phyloP scores from a whole-genome alignment of 2,888 invertebrate species.

The Rhyacophila evoluta region DNA sequence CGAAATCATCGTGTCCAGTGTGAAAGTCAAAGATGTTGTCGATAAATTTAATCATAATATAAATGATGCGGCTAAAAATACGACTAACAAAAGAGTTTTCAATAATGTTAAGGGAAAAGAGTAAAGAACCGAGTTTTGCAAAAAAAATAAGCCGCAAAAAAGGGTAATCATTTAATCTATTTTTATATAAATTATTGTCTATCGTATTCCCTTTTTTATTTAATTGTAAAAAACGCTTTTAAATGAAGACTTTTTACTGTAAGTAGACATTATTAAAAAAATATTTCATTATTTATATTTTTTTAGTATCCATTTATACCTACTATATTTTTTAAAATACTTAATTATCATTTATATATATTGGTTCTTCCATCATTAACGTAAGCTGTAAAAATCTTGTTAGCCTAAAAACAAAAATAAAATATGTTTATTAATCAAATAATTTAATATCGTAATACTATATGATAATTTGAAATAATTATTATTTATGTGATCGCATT shows the following conservation, averaged over 20 bases:
- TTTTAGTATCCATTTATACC: neutral
- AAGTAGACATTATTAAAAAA: constrained; percentile 15
- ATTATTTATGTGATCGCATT: no score
- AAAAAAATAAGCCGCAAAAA: neutral
- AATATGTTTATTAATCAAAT: no score
- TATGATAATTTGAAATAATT: no score
- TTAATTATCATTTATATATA: neutral
- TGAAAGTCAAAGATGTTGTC: constrained; percentile 67
- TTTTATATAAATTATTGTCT: constrained; percentile 22
- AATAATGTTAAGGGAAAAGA: constrained; percentile 42
- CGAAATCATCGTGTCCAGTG: constrained; percentile 47
- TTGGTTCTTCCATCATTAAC: constrained; percentile 4
- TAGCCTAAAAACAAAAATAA: neutral
- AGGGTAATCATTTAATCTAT: constrained; percentile 18
- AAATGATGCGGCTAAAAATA: constrained; percentile 28
- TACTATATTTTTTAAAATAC: neutral
- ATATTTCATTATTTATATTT: neutral
- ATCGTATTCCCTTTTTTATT: neutral
- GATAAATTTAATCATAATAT: constrained; percentile 62
- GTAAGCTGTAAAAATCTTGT: neutral
- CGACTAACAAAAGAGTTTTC: constrained; percentile 27
- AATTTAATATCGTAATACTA: no score
- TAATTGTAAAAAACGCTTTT: constrained; percentile 20
- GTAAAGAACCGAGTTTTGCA: neutral
- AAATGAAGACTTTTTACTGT: constrained; percentile 16